These are phyloP conservation scores for Festucalex cinctus DNA, from an alignment of 2,113 vertebrate genomes.

Conservation along the genomic window DNA sequence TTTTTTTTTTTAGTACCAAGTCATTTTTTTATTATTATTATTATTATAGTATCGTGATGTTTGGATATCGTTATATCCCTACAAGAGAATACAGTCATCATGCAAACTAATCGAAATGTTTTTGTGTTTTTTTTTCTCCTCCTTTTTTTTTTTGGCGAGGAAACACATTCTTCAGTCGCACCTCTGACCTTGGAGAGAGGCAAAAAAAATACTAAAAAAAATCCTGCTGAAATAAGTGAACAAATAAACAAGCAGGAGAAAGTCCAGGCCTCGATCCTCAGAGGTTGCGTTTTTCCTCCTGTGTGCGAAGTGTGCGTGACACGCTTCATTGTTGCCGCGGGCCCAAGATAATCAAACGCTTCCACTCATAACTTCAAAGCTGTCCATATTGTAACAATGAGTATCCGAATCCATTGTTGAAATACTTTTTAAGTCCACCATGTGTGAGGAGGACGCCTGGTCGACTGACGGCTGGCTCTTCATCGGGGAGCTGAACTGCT, in stretches of 20 bases:
- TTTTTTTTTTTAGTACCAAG: too few relatives aligned
- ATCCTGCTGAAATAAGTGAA: slow-evolving; percentile 60
- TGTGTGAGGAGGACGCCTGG: background rate
- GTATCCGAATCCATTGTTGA: background rate
- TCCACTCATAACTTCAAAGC: slow-evolving; percentile 1
- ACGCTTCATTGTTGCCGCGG: slow-evolving; percentile 15
- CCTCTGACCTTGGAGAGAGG: slow-evolving; percentile 57
- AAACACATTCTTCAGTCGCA: slow-evolving; percentile 61
- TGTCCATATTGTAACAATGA: slow-evolving; percentile 6
- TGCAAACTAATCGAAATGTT: slow-evolving; percentile 21
- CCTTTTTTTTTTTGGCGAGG: slow-evolving; percentile 42
- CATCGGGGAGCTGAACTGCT: slow-evolving; percentile 31
- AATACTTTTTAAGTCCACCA: slow-evolving; percentile 2
- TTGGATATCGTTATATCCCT: too few relatives aligned
- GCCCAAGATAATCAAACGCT: slow-evolving; percentile 8
- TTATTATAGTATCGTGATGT: too few relatives aligned
- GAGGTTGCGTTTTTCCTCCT: slow-evolving; percentile 21
- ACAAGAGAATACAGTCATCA: background rate
- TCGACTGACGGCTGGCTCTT: slow-evolving; percentile 18
- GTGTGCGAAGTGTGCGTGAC: slow-evolving; percentile 2
- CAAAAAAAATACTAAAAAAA: too few relatives aligned
- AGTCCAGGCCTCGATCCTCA: slow-evolving; percentile 26
- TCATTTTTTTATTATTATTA: too few relatives aligned
- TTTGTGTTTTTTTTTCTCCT: slow-evolving; percentile 6
- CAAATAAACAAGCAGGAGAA: slow-evolving; percentile 55